These are phyloP conservation scores for Limosa lapponica DNA, from an alignment of 2,797 vertebrate genomes.

Conservation along the genomic window DNA sequence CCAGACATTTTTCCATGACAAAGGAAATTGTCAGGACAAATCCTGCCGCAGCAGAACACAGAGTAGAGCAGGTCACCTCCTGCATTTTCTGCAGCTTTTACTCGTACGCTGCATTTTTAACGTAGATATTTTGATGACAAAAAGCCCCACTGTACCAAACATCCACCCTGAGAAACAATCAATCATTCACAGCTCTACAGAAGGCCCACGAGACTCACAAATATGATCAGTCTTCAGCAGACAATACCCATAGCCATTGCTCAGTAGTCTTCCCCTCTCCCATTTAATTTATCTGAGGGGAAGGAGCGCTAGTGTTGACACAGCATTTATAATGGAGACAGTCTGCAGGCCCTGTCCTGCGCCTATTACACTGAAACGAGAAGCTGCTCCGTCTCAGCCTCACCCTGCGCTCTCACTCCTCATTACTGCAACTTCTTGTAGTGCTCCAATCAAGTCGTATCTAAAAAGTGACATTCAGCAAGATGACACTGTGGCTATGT, in stretches of 20 bases:
- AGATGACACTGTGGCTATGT: not conserved
- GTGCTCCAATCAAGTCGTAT: not conserved
- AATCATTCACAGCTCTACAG: not conserved
- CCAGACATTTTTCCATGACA: not conserved
- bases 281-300: not conserved
- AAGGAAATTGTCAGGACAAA: not conserved
- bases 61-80: not conserved
- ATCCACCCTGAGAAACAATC: not conserved
- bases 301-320: not conserved
- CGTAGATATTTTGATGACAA: not conserved
- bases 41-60: fast-evolving
- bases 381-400: not conserved
- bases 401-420: not conserved
- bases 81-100: not conserved
- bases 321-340: not conserved
- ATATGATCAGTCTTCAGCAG: not conserved
- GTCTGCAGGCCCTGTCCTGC: not conserved
- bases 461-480: not conserved
- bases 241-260: not conserved
- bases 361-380: not conserved
- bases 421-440: not conserved
- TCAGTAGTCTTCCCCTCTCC: not conserved
- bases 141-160: not conserved
- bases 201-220: not conserved
- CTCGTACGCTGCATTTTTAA: not conserved